phyloP scores from a whole-genome alignment of 2,797 vertebrate genomes.

The Nannoperca australis region DNA sequence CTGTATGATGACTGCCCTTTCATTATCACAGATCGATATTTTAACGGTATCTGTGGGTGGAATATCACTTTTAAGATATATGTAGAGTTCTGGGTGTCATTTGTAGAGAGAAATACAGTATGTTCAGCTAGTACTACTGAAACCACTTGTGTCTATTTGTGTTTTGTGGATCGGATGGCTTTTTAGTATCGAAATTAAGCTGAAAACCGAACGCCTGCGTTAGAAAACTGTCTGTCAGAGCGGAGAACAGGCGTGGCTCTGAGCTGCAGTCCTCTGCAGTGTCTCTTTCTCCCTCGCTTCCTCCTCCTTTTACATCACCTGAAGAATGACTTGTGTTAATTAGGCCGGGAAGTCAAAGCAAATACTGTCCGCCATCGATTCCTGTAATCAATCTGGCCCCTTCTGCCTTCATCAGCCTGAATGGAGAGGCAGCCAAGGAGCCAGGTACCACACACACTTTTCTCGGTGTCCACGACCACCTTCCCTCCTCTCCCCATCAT shows the following conservation, averaged over 20 bases:
- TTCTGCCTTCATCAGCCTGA: constrained; percentile 30
- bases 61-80: constrained; percentile 1
- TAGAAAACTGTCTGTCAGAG: constrained; percentile 50
- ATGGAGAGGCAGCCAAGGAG: constrained; percentile 33
- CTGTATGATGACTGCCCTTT: constrained; percentile 7
- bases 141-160: constrained; percentile 16
- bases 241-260: constrained; percentile 67
- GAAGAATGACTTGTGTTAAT: constrained; percentile 73
- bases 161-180: constrained; percentile 17
- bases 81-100: not conserved
- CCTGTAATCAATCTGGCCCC: constrained; percentile 66
- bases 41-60: constrained; percentile 7
- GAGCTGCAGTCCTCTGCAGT: constrained; percentile 78
- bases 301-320: constrained; percentile 50
- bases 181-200: constrained; percentile 6
- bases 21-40: constrained; percentile 6
- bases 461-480: constrained; percentile 11
- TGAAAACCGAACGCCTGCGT: constrained; percentile 5
- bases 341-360: constrained; percentile 72
- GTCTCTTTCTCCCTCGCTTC: constrained; percentile 26
- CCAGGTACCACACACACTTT: constrained; percentile 14
- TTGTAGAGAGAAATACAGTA: not conserved
- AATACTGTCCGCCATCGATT: constrained; percentile 70
- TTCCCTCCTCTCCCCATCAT: constrained; percentile 21
- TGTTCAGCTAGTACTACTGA: constrained; percentile 15